Conservation (phyloP, 2,113 vertebrate genomes). For the Typhlomys cinereus region DNA sequence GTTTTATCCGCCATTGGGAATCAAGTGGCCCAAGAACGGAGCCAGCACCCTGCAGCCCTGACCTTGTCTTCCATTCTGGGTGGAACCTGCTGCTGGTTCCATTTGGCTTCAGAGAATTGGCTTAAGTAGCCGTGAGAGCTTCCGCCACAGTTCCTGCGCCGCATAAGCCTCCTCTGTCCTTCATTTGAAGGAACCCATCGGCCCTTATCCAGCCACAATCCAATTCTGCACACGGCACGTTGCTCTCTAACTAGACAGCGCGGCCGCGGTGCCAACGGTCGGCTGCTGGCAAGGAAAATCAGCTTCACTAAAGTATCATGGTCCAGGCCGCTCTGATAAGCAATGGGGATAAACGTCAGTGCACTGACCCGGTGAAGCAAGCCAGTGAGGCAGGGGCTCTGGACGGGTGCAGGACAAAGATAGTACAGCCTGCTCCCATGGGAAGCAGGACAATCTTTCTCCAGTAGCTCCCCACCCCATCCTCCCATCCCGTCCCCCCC, state of each 20-base stretch:
- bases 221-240: neutral
- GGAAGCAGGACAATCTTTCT: neutral
- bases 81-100: neutral
- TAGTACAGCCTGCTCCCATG: neutral
- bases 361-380: neutral
- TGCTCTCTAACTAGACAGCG: neutral
- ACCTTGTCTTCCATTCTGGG: fast-evolving
- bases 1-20: neutral
- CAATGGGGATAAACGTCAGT: neutral
- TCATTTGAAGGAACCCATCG: neutral
- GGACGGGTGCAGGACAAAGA: neutral
- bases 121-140: neutral
- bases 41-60: fast-evolving
- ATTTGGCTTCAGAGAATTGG: neutral
- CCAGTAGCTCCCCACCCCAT: neutral
- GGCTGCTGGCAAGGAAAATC: neutral
- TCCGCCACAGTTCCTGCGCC: neutral
- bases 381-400: neutral
- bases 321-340: neutral
- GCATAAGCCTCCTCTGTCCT: neutral
- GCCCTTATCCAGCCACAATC: neutral
- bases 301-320: neutral
- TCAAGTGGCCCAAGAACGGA: fast-evolving
- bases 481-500: neutral
- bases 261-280: neutral